Evolutionary conservation across 2,113 vertebrate species (phyloP).

Genomic region (Anguilla japonica): DNA sequence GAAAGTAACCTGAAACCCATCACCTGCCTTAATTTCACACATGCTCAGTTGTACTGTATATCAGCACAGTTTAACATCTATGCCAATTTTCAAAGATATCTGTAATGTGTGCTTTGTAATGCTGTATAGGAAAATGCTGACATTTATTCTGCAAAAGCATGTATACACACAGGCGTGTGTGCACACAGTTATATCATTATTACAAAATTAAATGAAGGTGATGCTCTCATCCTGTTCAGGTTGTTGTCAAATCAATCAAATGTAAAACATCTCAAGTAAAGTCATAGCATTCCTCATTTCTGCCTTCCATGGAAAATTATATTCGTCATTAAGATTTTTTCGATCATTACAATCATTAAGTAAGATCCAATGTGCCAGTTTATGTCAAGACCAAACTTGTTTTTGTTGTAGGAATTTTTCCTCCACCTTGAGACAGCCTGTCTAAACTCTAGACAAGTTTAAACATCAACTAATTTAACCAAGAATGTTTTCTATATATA

Average conservation of each 20-base stretch:
- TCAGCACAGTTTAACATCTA: too few relatives aligned
- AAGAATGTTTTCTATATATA: background rate
- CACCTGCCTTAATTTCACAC: slow-evolving; percentile 34
- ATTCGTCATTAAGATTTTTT: background rate
- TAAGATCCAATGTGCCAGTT: background rate
- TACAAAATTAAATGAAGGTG: too few relatives aligned
- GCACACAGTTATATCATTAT: too few relatives aligned
- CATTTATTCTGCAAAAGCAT: background rate
- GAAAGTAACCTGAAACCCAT: slow-evolving; percentile 56
- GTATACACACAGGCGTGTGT: too few relatives aligned
- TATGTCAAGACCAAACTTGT: slow-evolving; percentile 14
- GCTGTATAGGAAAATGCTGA: too few relatives aligned
- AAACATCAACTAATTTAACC: background rate
- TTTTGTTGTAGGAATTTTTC: background rate
- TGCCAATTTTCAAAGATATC: too few relatives aligned
- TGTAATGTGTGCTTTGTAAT: too few relatives aligned
- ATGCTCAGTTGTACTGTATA: background rate
- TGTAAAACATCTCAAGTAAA: background rate
- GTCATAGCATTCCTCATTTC: background rate
- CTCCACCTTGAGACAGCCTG: background rate
- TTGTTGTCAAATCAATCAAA: background rate
- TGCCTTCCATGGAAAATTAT: background rate
- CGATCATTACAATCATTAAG: too few relatives aligned
- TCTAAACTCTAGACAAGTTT: slow-evolving; percentile 17
- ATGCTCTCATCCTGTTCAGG: background rate